Evolutionary conservation across 1,140 invertebrate species (phyloP), one percentile per base, ranked within the genome.

Genomic region (Littorina saxatilis): DNA sequence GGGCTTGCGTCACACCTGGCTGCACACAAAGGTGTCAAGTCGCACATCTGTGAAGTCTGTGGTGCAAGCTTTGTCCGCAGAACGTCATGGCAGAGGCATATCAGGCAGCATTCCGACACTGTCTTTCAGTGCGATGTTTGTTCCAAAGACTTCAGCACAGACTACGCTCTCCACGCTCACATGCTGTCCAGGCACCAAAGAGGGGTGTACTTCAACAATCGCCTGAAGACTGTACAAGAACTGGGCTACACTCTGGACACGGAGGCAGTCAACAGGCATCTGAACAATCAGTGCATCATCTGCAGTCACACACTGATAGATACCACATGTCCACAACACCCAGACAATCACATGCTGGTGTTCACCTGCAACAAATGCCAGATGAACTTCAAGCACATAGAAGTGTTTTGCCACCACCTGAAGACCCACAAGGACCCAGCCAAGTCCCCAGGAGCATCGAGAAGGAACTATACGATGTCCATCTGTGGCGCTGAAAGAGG

Each of bases 1-100:
- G 72, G 40, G n/a, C 43, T 74, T 4, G 23, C 27, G 13, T 20
- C 27, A 4, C 74, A 76, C 35, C 50, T 76, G 50, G 52, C 43
- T 1, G 74, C 74, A 5, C 74, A 76, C 32, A 20, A 47, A 58
- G 74, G 74, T 35, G 35, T 55, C 50, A 76, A 61, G 37, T 37
- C 50, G 7, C 52, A 76, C 35, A 13, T 76, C 27, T 76, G 74
- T 76, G 74, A 76, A 35, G 29, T 58, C 17, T 76, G 74, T 39
- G 74, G 74, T 9, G 50, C n/a, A 39, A 52, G 74, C 13, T 76
- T 76, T 61, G 50, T 76, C 20, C 74, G 74, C n/a, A 61, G 29
- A 58, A 76, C 52, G 55, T 39, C 74, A n/a, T 76, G 50, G 52
- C 55, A 37, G 35, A 32, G 43, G 7, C 50, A 76, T 20, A 37